phyloP scores from a whole-genome alignment of 2,797 vertebrate species.

The Arnoldichthys spilopterus region DNA sequence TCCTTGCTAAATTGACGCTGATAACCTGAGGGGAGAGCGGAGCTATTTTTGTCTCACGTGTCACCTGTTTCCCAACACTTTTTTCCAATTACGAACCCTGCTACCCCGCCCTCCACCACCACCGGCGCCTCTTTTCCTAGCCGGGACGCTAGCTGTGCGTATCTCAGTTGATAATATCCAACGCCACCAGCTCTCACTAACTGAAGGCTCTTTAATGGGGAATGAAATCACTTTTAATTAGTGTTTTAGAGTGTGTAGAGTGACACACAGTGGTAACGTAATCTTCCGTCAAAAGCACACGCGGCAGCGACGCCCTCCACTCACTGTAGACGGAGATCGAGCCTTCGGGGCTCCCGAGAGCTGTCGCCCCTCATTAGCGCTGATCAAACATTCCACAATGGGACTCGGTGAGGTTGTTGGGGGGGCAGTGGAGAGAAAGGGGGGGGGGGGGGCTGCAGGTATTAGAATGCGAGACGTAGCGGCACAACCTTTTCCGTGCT shows the following conservation, averaged over 20 bases:
- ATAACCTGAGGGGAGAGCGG: background rate
- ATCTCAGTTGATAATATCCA: constrained; percentile 17
- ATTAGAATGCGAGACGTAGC: constrained; percentile 6
- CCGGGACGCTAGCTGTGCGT: background rate
- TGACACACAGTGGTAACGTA: constrained; percentile 7
- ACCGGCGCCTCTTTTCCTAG: background rate
- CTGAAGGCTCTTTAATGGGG: constrained; percentile 3
- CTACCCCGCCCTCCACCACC: background rate
- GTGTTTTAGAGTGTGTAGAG: background rate
- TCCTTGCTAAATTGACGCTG: background rate
- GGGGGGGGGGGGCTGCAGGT: background rate
- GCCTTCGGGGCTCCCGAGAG: background rate
- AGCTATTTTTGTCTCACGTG: background rate
- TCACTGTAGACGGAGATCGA: background rate
- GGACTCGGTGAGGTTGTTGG: background rate
- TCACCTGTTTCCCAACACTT: background rate
- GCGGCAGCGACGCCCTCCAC: background rate
- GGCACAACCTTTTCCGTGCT: background rate
- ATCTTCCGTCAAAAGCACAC: constrained; percentile 20
- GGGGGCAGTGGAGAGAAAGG: background rate
- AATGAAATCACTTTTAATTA: constrained; percentile 42
- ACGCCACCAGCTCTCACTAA: background rate
- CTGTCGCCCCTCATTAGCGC: constrained; percentile 33
- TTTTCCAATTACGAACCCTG: constrained; percentile 17
- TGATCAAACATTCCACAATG: constrained; percentile 14